phyloP scores from a whole-genome alignment of 2,113 vertebrate genomes.

The Dasyornis broadbenti region DNA sequence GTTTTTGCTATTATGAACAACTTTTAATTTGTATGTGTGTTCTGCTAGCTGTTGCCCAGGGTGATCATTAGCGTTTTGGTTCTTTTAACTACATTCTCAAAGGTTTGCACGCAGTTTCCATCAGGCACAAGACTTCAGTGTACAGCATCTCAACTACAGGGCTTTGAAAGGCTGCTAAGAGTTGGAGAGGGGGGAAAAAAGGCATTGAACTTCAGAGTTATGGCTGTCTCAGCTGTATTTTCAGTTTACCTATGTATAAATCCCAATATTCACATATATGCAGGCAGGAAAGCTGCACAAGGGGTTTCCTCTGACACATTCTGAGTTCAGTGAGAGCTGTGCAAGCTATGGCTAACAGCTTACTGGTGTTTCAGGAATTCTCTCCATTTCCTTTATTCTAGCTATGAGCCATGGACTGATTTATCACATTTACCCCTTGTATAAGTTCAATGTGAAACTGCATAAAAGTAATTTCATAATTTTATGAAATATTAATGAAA shows the following conservation, averaged over 20 bases:
- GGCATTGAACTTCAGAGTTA: not conserved
- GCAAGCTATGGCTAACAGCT: not conserved
- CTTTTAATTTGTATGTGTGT: not conserved
- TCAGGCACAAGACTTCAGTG: not conserved
- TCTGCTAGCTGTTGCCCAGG: not conserved
- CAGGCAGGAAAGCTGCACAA: not conserved
- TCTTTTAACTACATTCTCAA: not conserved
- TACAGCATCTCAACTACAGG: not conserved
- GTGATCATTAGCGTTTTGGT: not conserved
- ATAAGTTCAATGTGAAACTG: not conserved
- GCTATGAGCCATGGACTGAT: not conserved
- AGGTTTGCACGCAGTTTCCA: not conserved
- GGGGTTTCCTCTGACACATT: not conserved
- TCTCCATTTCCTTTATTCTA: not conserved
- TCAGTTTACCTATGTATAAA: not conserved
- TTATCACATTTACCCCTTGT: not conserved
- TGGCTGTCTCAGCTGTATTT: not conserved
- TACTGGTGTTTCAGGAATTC: not conserved
- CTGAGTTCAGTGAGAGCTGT: not conserved
- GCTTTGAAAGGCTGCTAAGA: not conserved
- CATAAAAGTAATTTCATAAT: not conserved
- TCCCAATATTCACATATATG: not conserved
- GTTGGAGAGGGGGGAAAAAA: not conserved
- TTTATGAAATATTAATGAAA: constrained; percentile 9
- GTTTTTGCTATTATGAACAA: not conserved